These are phyloP conservation scores for Elysia chlorotica DNA, from an alignment of 1,140 invertebrate species.

Conservation along the genomic window DNA sequence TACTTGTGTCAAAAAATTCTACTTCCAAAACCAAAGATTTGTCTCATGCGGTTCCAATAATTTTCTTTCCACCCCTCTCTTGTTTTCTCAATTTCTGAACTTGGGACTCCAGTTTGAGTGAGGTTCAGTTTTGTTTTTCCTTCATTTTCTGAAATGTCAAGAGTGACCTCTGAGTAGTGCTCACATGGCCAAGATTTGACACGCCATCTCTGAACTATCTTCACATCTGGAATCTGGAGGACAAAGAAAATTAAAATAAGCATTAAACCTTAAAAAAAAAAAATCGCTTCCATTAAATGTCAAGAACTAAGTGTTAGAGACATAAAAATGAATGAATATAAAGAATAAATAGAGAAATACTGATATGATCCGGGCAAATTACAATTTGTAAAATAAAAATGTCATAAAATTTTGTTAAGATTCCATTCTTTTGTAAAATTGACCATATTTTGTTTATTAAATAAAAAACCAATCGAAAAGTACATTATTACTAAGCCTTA, in stretches of 20 bases:
- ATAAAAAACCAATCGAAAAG: no score
- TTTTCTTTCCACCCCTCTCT: constrained; percentile 88
- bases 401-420: no score
- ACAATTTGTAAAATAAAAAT: no score
- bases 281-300: no score
- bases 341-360: no score
- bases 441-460: no score
- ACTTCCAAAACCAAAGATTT: constrained; percentile 88
- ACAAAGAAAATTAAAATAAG: background rate
- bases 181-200: constrained; percentile 92
- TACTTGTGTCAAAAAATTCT: constrained; percentile 67
- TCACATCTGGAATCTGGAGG: constrained; percentile 73
- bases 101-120: constrained; percentile 79
- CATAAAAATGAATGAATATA: no score
- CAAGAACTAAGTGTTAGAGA: no score
- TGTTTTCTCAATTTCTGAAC: constrained; percentile 78
- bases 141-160: constrained; percentile 82
- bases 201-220: constrained; percentile 92
- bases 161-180: constrained; percentile 87
- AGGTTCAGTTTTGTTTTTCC: constrained; percentile 83
- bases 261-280: no score
- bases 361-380: no score
- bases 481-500: no score
- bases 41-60: constrained; percentile 91
- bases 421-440: no score